Percentiles rank a stretch among this genome's conserved stretches.
Conservation (phyloP, 2,113 vertebrate species). For the Trematocara variabile region DNA sequence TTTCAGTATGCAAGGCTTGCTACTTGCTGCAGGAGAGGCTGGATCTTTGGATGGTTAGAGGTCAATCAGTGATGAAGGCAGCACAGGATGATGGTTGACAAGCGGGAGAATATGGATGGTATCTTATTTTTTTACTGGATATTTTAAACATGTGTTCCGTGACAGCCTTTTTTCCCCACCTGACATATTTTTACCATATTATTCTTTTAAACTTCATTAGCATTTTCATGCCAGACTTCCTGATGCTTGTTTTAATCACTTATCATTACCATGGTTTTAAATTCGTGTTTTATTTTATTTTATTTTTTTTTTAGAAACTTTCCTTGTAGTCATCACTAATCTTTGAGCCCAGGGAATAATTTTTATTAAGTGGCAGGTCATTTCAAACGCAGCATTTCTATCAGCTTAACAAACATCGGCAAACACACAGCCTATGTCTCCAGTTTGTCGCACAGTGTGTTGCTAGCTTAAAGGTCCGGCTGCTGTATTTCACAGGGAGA, state of each 20-base stretch:
- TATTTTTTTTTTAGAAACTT: background rate
- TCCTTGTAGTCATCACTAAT: background rate
- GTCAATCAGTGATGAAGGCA: background rate
- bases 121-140: background rate
- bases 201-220: background rate
- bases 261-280: background rate
- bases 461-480: background rate
- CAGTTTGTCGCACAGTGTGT: background rate
- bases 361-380: background rate
- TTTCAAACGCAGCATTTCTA: background rate
- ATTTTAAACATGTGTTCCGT: background rate
- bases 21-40: background rate
- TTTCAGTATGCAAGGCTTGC: background rate
- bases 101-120: fast-evolving
- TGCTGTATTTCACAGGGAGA: background rate
- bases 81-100: background rate
- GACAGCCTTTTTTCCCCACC: background rate
- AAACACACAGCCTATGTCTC: background rate
- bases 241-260: background rate
- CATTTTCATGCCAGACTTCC: background rate
- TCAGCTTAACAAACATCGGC: background rate
- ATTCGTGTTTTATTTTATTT: fast-evolving
- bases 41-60: background rate
- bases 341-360: background rate
- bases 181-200: background rate